A percentile compares a stretch with the other conserved stretches of the same genome.
These are phyloP conservation scores for Notolepis coatsorum DNA, from an alignment of 2,797 vertebrate species.

Conservation along the genomic window DNA sequence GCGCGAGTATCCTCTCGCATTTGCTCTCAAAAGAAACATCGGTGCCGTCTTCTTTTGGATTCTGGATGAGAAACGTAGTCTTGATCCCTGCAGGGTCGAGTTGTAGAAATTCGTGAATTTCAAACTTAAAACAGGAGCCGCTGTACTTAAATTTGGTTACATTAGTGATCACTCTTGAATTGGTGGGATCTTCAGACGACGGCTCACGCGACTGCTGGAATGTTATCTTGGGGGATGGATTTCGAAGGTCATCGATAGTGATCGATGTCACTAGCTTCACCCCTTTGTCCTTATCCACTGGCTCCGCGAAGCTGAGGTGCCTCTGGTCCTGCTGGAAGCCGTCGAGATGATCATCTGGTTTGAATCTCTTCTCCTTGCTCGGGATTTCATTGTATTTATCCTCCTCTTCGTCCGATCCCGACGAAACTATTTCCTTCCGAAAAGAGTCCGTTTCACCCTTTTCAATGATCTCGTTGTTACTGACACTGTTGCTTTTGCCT, in stretches of 20 bases:
- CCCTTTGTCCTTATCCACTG: constrained; percentile 53
- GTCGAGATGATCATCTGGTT: constrained; percentile 40
- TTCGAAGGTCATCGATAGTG: constrained; percentile 69
- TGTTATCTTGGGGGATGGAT: constrained; percentile 66
- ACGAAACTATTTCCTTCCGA: constrained; percentile 57
- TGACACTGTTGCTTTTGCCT: constrained; percentile 61
- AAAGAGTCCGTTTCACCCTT: constrained; percentile 68
- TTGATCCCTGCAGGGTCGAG: constrained; percentile 53
- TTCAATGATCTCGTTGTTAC: constrained; percentile 67
- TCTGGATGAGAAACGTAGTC: constrained; percentile 60
- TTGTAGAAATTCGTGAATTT: constrained; percentile 76
- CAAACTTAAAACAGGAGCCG: constrained; percentile 74
- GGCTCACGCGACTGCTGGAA: constrained; percentile 63
- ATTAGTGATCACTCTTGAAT: constrained; percentile 61
- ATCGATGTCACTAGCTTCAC: constrained; percentile 78
- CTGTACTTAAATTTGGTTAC: constrained; percentile 74
- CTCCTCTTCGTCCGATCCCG: constrained; percentile 70
- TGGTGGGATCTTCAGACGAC: constrained; percentile 33
- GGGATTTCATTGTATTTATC: constrained; percentile 47
- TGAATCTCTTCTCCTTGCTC: constrained; percentile 68
- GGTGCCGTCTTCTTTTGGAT: constrained; percentile 48
- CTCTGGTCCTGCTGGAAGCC: constrained; percentile 56
- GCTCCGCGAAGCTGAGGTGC: constrained; percentile 52
- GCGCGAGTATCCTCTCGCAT: constrained; percentile 32
- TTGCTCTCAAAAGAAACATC: constrained; percentile 45